Base-by-base conservation (phyloP, 1,140 invertebrate genomes). In the Pantala flavescens region DNA sequence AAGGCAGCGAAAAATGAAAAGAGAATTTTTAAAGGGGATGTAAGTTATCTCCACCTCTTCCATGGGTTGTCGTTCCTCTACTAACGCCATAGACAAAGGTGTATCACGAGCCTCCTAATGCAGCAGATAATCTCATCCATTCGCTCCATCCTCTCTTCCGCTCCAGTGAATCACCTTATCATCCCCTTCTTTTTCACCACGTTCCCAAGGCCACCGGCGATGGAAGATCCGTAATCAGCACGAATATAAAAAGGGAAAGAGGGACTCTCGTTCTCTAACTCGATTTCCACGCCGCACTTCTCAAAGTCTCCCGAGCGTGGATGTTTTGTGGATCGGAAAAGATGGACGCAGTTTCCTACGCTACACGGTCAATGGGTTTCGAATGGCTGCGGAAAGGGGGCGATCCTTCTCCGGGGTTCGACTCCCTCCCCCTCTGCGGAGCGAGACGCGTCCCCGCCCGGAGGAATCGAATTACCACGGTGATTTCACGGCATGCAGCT, bases 321-420 rank as follows among this genome's bases (percentile, higher is more conserved):
- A 63, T 63, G 49, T 21, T 63, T 63, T 63, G 49, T 63, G 49
- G 49, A 63, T 7, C 12, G 49, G 49, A 63, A 63, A 63, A 63
- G 49, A 63, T 63, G 49, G 49, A 63, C 49, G 49, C 49, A 63
- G 49, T 63, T 63, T 63, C 49, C 49, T 63, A 19, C 49, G 49
- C 49, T 63, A 63, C 49, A 63, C 49, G 49, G 49, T 63, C 49
- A 63, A 63, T 63, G 49, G 49, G 49, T 63, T 63, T 21, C 16
- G 49, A 63, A 63, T 63, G 16, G 49, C 49, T 63, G 1, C 12
- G 5, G n/a, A 21, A 21, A 3, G n/a, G 49, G 14, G 49, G 49
- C 5, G 49, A 36, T 36, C 28, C 28, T 36, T 36, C 28, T 36
- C 28, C 28, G 28, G 9, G 9, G 28, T 2, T 36, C 3, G 28